phyloP scores from a whole-genome alignment of 2,113 vertebrate species.

The Fulica atra region DNA sequence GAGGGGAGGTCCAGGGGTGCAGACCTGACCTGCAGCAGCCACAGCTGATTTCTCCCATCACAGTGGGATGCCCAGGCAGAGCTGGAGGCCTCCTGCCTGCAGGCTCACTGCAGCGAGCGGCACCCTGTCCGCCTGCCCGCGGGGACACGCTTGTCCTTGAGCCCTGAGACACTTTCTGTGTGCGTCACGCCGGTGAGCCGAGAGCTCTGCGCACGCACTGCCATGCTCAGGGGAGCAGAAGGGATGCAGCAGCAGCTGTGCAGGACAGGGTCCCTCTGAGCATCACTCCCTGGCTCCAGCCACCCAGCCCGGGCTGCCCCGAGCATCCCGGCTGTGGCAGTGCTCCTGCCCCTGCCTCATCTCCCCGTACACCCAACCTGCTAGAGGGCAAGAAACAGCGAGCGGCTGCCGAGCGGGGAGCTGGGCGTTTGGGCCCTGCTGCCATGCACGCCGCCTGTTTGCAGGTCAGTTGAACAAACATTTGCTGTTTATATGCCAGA shows the following conservation, averaged over 20 bases:
- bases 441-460: background rate
- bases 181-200: background rate
- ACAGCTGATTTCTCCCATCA: background rate
- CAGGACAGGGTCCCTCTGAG: background rate
- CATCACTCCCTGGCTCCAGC: background rate
- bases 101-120: background rate
- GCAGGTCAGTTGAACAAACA: constrained; percentile 61
- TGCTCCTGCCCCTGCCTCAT: background rate
- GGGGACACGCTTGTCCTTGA: background rate
- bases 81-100: background rate
- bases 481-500: constrained; percentile 63
- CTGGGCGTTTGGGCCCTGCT: fast-evolving
- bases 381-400: background rate
- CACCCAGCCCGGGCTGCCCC: background rate
- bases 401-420: background rate
- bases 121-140: background rate
- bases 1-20: background rate
- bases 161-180: background rate
- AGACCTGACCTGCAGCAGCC: background rate
- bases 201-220: background rate
- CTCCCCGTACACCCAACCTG: background rate
- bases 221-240: background rate
- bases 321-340: background rate
- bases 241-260: background rate
- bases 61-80: background rate